Evolutionary conservation across 92 coral and sea anemone genomes (phyloP).

Genomic region (Parazoanthus darwini): DNA sequence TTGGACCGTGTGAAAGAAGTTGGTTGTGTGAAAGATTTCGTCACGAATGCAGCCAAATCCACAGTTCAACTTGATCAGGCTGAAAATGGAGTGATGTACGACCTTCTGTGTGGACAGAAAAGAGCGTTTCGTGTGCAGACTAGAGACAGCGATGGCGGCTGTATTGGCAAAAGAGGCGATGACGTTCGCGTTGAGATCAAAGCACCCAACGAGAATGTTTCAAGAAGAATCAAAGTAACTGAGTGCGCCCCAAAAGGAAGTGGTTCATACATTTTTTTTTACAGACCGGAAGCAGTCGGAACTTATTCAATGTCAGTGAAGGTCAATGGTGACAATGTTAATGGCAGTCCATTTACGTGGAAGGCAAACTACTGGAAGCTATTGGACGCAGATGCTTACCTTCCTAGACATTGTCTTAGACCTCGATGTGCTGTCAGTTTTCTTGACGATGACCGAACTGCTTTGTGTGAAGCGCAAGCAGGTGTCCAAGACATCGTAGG

Average conservation of each 20-base stretch:
- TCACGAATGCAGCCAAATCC: constrained; percentile 1
- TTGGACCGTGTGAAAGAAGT: not conserved
- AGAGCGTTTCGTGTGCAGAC: constrained; percentile 5
- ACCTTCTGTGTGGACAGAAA: constrained; percentile 24
- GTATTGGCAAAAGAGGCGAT: not conserved
- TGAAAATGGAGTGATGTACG: constrained; percentile 34
- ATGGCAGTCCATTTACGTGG: constrained; percentile 17
- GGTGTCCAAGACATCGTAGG: not conserved
- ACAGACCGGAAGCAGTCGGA: constrained; percentile 17
- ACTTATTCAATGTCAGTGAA: constrained; percentile 21
- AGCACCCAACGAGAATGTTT: not conserved
- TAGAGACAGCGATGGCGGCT: constrained; percentile 7
- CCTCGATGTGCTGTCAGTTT: not conserved
- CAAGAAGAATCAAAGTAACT: not conserved
- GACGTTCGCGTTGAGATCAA: not conserved
- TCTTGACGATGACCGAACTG: not conserved
- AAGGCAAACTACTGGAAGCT: not conserved
- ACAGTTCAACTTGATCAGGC: constrained; percentile 29
- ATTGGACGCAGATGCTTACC: not conserved
- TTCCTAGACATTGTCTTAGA: no score
- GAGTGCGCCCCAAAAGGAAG: constrained; percentile 15
- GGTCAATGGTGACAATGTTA: not conserved
- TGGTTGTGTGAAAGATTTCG: constrained; percentile 1
- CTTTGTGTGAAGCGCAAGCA: not conserved
- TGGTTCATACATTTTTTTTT: constrained; percentile 16